Conservation (phyloP, 2,888 invertebrate genomes). For the Andrena bucephala region DNA sequence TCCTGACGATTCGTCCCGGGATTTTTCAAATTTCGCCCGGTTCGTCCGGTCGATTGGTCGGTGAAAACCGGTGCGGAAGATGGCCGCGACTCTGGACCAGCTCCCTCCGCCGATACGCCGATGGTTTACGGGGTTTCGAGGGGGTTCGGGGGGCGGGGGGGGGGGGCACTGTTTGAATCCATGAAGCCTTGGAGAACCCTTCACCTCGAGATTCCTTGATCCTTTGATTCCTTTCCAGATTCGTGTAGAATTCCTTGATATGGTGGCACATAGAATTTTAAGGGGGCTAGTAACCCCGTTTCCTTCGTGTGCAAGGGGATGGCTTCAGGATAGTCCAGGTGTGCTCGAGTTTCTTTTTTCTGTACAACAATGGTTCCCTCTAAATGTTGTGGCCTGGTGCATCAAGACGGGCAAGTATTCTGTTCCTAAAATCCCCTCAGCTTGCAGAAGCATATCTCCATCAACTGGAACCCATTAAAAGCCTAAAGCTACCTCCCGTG, state of each 20-base stretch:
- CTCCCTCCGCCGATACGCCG: conserved; percentile 38
- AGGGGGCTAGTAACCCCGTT: background rate
- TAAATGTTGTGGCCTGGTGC: no score
- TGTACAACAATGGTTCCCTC: no score
- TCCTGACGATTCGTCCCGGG: conserved; percentile 61
- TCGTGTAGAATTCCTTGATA: background rate
- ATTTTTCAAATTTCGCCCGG: conserved; percentile 70
- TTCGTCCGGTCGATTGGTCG: conserved; percentile 55
- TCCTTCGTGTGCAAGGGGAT: no score
- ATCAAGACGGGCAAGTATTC: no score
- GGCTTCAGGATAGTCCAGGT: no score
- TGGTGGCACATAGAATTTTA: background rate
- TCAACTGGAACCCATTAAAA: background rate
- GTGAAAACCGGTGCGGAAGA: conserved; percentile 57
- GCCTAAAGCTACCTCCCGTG: background rate
- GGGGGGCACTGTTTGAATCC: conserved; percentile 18
- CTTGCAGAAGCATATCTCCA: background rate
- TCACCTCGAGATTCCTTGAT: background rate
- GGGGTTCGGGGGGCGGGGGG: background rate
- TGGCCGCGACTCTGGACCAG: conserved; percentile 57
- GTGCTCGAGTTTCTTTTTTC: no score
- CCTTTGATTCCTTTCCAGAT: background rate
- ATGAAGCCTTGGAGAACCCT: background rate
- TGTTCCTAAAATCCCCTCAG: background rate
- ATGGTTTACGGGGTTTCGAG: conserved; percentile 41